phyloP scores from a whole-genome alignment of 2,888 invertebrate genomes.

The Tinea semifulvella region DNA sequence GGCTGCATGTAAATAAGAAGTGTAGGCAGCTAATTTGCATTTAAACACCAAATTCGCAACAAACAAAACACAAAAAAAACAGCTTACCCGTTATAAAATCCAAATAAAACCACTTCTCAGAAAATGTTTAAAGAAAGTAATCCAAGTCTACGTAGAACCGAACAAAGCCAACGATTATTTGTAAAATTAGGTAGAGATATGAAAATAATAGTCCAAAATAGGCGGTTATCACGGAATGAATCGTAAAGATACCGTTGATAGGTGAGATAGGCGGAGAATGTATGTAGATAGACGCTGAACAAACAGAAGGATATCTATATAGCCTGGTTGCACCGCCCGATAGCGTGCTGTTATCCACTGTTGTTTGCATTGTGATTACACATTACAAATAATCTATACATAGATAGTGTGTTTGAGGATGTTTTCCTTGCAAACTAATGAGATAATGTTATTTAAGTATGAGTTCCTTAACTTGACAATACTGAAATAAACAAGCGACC shows the following conservation, averaged over 20 bases:
- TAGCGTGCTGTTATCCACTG: slow-evolving; percentile 33
- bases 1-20: slow-evolving; percentile 1
- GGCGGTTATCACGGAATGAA: slow-evolving; percentile 38
- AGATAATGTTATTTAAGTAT: too few species aligned
- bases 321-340: slow-evolving; percentile 54
- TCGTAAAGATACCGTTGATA: slow-evolving; percentile 36
- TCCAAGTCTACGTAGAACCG: background rate
- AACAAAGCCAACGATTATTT: slow-evolving; percentile 5
- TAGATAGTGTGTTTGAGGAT: too few species aligned
- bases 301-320: slow-evolving; percentile 53
- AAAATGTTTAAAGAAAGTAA: too few species aligned
- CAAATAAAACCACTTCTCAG: background rate
- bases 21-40: background rate
- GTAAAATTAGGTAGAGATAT: slow-evolving; percentile 21
- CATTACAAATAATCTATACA: too few species aligned
- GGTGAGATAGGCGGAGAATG: slow-evolving; percentile 36
- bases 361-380: slow-evolving; percentile 5
- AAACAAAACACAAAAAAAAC: background rate
- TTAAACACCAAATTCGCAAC: slow-evolving; percentile 1
- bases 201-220: slow-evolving; percentile 39
- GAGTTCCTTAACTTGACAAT: too few species aligned
- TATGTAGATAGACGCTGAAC: slow-evolving; percentile 38
- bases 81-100: background rate
- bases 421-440: too few species aligned
- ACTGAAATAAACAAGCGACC: too few species aligned